Evolutionary conservation across 2,797 vertebrate genomes (phyloP).

Genomic region (Manis crassicaudata): DNA sequence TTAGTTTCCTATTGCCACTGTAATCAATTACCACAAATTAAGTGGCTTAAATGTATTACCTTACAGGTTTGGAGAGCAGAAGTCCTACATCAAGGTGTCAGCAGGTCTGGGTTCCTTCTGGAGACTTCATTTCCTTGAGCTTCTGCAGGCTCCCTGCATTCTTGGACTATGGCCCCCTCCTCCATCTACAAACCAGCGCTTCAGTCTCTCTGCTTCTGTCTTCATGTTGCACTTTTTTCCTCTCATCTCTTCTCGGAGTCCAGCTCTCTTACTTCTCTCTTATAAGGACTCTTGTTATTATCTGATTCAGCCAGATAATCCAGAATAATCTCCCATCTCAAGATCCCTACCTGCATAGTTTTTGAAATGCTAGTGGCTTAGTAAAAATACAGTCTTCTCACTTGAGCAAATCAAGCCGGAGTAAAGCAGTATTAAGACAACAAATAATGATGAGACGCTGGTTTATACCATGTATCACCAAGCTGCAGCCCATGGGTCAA

Average conservation of each 20-base stretch:
- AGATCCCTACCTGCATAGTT: neutral
- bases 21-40: neutral
- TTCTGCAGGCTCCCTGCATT: neutral
- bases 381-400: neutral
- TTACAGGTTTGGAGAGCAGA: neutral
- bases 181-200: neutral
- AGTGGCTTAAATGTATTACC: neutral
- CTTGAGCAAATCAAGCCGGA: neutral
- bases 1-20: neutral
- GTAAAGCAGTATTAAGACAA: neutral
- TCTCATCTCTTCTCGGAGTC: neutral
- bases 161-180: neutral
- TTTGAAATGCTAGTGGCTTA: neutral
- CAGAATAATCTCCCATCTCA: neutral
- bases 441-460: neutral
- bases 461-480: neutral
- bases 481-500: neutral
- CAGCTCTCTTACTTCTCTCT: neutral
- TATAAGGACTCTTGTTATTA: neutral
- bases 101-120: neutral
- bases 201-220: neutral
- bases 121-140: neutral
- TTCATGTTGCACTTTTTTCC: neutral
- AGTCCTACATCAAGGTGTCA: neutral
- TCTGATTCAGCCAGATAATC: neutral